Percentiles rank a stretch among this genome's conserved stretches.
Evolutionary conservation across 2,888 invertebrate genomes (phyloP).

Genomic region (Himalopsyche japonica): DNA sequence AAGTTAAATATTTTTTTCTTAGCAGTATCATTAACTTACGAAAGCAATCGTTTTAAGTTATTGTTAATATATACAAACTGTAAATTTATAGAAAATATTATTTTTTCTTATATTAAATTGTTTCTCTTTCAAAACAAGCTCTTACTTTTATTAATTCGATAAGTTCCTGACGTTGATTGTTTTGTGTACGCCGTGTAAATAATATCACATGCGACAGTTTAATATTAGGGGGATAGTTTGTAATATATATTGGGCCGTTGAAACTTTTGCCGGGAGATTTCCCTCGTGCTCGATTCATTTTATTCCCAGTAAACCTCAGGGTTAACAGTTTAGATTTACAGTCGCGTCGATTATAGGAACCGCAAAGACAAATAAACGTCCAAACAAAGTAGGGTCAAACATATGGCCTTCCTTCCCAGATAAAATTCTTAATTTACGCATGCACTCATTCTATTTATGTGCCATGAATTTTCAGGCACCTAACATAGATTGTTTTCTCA

Average conservation of each 20-base stretch:
- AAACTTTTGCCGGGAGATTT: background rate
- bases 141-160: background rate
- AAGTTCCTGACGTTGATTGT: background rate
- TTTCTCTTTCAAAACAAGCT: too few species aligned
- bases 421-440: background rate
- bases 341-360: background rate
- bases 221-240: background rate
- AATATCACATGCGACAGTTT: background rate
- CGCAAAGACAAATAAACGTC: background rate
- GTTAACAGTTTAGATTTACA: background rate
- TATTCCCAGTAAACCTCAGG: background rate
- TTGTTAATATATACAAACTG: background rate
- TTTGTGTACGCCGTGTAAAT: background rate
- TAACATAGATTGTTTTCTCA: too few species aligned
- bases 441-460: background rate
- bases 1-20: too few species aligned
- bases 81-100: too few species aligned
- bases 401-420: background rate
- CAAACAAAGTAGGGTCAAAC: background rate
- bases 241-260: background rate
- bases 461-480: slow-evolving; percentile 56
- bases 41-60: background rate
- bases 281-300: background rate
- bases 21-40: background rate
- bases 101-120: too few species aligned